These are phyloP conservation scores for Thalassophryne amazonica DNA, from an alignment of 2,797 vertebrate species.

Conservation along the genomic window DNA sequence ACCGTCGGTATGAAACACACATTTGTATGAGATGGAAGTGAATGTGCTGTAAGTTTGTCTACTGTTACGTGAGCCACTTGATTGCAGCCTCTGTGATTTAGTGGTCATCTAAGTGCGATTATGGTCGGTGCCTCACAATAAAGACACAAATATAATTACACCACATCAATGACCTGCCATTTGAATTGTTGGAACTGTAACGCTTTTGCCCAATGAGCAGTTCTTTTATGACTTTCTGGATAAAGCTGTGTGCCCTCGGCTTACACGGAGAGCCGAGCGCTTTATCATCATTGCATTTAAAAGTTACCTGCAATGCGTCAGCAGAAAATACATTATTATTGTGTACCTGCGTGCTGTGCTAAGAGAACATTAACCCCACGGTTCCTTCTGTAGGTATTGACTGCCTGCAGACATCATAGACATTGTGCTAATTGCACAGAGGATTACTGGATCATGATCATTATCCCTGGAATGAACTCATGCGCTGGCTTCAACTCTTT, in stretches of 20 bases:
- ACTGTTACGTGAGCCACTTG: background rate
- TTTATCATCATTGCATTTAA: conserved; percentile 34
- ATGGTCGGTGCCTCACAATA: background rate
- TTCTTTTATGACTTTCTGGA: background rate
- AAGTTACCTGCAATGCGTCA: conserved; percentile 25
- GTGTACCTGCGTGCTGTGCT: conserved; percentile 21
- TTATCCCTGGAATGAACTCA: conserved; percentile 54
- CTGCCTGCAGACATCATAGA: conserved; percentile 36
- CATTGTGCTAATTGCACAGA: conserved; percentile 38
- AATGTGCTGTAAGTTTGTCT: background rate
- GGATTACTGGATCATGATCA: conserved; percentile 51
- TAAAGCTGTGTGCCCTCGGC: conserved; percentile 12
- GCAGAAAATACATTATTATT: conserved; percentile 14
- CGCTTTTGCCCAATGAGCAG: background rate
- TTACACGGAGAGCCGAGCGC: background rate
- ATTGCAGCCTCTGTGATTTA: background rate
- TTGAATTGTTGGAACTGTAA: background rate
- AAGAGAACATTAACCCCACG: conserved; percentile 21
- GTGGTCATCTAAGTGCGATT: background rate
- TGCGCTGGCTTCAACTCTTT: conserved; percentile 49
- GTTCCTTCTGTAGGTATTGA: conserved; percentile 18
- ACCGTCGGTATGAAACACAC: conserved; percentile 1
- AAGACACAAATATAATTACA: conserved; percentile 5
- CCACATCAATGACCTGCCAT: background rate
- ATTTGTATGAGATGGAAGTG: background rate